A percentile compares a stretch with the other conserved stretches of the same genome.
phyloP scores from a whole-genome alignment of 1,140 invertebrate species.

The Chlorops oryzae region DNA sequence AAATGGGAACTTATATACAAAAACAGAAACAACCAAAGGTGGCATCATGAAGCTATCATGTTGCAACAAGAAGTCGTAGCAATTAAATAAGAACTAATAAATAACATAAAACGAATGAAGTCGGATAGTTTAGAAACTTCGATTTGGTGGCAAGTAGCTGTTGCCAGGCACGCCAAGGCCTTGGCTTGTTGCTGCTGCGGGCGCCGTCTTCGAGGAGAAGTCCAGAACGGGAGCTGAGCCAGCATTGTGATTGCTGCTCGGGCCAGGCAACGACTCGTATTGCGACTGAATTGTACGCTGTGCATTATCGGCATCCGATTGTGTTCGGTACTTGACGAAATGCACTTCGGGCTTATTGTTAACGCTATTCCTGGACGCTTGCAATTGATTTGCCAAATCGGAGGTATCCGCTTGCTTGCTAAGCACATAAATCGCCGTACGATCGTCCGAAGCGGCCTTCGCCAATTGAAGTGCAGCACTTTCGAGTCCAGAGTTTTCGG shows the following conservation, averaged over 20 bases:
- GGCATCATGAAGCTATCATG: too few species aligned
- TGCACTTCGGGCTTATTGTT: constrained; percentile 61
- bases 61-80: too few species aligned
- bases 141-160: constrained; percentile 27
- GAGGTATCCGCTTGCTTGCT: constrained; percentile 56
- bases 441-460: constrained; percentile 62
- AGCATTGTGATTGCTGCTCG: constrained; percentile 26
- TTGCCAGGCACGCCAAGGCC: neutral
- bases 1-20: too few species aligned
- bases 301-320: constrained; percentile 50
- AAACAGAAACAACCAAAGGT: too few species aligned
- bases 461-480: constrained; percentile 61
- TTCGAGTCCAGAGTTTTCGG: constrained; percentile 51
- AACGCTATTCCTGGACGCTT: constrained; percentile 23
- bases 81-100: constrained; percentile 1
- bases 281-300: constrained; percentile 36
- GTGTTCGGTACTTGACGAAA: constrained; percentile 66
- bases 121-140: constrained; percentile 19
- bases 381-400: constrained; percentile 27
- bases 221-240: constrained; percentile 27
- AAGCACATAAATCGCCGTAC: constrained; percentile 76
- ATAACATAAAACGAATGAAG: constrained; percentile 7
- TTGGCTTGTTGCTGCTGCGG: too few species aligned
- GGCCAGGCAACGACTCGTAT: constrained; percentile 31
- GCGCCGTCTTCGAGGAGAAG: constrained; percentile 23